These are phyloP conservation scores for Tachyglossus aculeatus DNA, from an alignment of 2,797 vertebrate species.

Conservation along the genomic window DNA sequence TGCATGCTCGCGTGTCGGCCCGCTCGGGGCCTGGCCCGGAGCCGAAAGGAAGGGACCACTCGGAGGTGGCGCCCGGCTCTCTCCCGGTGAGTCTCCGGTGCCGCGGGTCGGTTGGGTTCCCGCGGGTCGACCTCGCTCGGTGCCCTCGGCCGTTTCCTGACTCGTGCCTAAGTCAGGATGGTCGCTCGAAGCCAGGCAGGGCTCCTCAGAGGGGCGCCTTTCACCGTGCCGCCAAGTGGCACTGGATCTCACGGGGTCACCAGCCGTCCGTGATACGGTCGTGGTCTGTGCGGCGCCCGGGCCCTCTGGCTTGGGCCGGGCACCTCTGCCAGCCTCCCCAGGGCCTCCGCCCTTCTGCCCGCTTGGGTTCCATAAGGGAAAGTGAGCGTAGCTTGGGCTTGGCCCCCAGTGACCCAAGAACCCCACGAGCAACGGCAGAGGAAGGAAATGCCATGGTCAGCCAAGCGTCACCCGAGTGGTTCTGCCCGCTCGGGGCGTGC, in stretches of 20 bases:
- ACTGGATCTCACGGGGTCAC: slow-evolving; percentile 76
- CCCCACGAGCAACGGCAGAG: too few species aligned
- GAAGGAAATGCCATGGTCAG: too few species aligned
- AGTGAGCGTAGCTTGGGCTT: too few species aligned
- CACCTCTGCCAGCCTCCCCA: slow-evolving; percentile 21
- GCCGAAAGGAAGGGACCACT: slow-evolving; percentile 69
- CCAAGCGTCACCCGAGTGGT: too few species aligned
- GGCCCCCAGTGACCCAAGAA: too few species aligned
- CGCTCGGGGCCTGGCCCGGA: slow-evolving; percentile 54
- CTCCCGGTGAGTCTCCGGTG: slow-evolving; percentile 39
- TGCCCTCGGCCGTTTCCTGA: slow-evolving; percentile 77
- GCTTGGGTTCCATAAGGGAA: too few species aligned
- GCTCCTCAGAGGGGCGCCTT: slow-evolving; percentile 84
- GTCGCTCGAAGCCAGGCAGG: too few species aligned
- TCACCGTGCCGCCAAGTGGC: slow-evolving; percentile 72
- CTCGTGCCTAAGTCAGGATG: slow-evolving; percentile 83
- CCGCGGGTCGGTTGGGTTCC: slow-evolving; percentile 11
- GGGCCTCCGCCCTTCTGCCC: too few species aligned
- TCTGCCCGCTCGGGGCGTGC: too few species aligned
- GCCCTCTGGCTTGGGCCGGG: too few species aligned
- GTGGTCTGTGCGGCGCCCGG: slow-evolving; percentile 65
- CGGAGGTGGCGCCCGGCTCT: slow-evolving; percentile 50
- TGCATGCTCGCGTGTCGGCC: slow-evolving; percentile 42
- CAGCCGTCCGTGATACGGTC: slow-evolving; percentile 79
- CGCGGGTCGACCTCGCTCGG: neutral